phyloP scores from a whole-genome alignment of 2,797 vertebrate genomes.

The Squalus acanthias region DNA sequence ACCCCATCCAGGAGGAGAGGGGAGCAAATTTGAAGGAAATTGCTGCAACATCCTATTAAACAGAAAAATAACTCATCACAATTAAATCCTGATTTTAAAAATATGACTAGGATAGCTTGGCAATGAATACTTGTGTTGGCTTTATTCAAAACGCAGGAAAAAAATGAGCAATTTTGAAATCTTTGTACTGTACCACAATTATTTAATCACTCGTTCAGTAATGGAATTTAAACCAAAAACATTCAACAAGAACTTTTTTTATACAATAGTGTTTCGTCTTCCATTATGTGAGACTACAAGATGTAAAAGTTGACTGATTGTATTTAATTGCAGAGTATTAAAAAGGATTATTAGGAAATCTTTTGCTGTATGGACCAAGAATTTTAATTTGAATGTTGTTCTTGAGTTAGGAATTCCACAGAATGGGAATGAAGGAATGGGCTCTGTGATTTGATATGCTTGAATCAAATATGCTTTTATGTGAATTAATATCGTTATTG shows the following conservation, averaged over 20 bases:
- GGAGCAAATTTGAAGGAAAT: background rate
- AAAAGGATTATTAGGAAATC: background rate
- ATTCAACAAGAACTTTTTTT: background rate
- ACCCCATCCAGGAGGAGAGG: background rate
- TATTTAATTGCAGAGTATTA: background rate
- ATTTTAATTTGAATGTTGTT: background rate
- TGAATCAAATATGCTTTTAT: slow-evolving; percentile 25
- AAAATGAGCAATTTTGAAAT: background rate
- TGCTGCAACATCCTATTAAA: background rate
- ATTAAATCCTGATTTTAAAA: background rate
- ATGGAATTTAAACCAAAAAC: background rate
- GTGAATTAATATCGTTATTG: slow-evolving; percentile 18
- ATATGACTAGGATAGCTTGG: background rate
- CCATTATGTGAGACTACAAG: background rate
- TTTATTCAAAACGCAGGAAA: background rate
- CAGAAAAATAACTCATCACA: background rate
- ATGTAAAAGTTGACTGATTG: background rate
- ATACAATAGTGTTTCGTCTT: background rate
- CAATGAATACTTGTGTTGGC: background rate
- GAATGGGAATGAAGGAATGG: background rate
- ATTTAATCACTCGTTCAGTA: background rate
- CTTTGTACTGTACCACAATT: background rate
- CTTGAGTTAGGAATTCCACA: background rate
- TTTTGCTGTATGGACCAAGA: background rate
- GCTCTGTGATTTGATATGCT: background rate